Conservation (phyloP, 1,140 invertebrate genomes). For the Pissodes strobi region DNA sequence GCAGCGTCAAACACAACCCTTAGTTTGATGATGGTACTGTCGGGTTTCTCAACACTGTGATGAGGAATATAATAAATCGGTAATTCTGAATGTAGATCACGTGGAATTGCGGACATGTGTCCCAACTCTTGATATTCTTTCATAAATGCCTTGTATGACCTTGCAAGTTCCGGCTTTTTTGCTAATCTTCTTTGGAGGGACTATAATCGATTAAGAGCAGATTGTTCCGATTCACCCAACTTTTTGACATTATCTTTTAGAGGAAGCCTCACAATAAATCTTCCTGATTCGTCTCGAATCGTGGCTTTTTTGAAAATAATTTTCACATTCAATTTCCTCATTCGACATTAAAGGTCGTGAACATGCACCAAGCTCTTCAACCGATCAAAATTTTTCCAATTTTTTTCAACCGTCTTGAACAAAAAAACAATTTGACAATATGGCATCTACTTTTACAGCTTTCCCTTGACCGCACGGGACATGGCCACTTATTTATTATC, state of each 20-base stretch:
- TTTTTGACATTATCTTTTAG: slow-evolving; percentile 12
- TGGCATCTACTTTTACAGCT: no score
- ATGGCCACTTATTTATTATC: no score
- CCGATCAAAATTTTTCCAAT: slow-evolving; percentile 12
- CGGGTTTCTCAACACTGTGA: slow-evolving; percentile 50
- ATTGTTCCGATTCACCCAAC: slow-evolving; percentile 34
- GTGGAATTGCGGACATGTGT: slow-evolving; percentile 45
- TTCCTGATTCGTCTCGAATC: slow-evolving; percentile 4
- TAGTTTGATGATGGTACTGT: slow-evolving; percentile 45
- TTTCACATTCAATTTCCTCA: slow-evolving; percentile 32
- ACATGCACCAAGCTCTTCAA: neutral
- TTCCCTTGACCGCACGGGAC: no score
- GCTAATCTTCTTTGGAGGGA: slow-evolving; percentile 26
- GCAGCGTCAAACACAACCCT: slow-evolving; percentile 32
- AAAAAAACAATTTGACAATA: no score
- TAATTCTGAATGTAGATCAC: neutral
- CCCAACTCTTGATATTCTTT: slow-evolving; percentile 51
- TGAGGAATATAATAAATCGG: slow-evolving; percentile 46
- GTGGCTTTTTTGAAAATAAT: slow-evolving; percentile 16
- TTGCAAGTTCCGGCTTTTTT: slow-evolving; percentile 36
- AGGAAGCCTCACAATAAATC: slow-evolving; percentile 29
- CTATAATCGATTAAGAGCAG: slow-evolving; percentile 31
- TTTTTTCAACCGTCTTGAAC: no score
- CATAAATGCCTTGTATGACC: slow-evolving; percentile 46
- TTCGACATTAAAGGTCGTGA: neutral